A percentile compares a stretch with the other conserved stretches of the same genome.
These are phyloP conservation scores for Spilosoma lubricipeda DNA, from an alignment of 2,888 invertebrate species.

Conservation along the genomic window DNA sequence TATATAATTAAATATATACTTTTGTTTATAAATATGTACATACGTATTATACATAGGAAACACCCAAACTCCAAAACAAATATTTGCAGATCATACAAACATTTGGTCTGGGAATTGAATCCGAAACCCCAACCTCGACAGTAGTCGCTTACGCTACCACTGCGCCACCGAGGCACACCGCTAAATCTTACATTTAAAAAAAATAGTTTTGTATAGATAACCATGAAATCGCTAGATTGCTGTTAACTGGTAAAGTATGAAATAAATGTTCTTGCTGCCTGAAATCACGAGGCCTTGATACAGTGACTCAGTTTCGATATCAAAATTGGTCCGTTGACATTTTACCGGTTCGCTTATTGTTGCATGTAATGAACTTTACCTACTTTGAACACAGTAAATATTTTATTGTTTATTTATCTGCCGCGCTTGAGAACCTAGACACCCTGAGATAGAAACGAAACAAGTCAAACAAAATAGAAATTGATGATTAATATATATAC, in stretches of 20 bases:
- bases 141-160: too few relatives aligned
- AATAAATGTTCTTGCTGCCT: constrained; percentile 64
- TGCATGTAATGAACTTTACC: constrained; percentile 64
- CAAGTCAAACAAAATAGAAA: background rate
- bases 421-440: constrained; percentile 4
- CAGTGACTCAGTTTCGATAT: constrained; percentile 84
- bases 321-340: constrained; percentile 81
- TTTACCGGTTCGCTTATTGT: constrained; percentile 74
- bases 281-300: constrained; percentile 81
- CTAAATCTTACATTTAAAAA: constrained; percentile 32
- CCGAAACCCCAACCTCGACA: too few relatives aligned
- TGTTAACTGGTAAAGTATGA: constrained; percentile 52
- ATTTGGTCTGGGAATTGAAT: too few relatives aligned
- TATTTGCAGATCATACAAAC: too few relatives aligned
- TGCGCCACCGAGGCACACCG: too few relatives aligned
- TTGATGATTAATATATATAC: constrained; percentile 17
- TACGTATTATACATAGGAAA: too few relatives aligned
- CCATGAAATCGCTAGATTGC: constrained; percentile 65
- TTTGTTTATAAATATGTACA: too few relatives aligned
- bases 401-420: constrained; percentile 17
- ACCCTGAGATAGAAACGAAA: background rate
- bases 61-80: too few relatives aligned
- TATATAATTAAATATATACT: too few relatives aligned
- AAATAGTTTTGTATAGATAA: constrained; percentile 47
- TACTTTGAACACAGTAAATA: constrained; percentile 38